Evolutionary conservation across 2,797 vertebrate genomes (phyloP).

Genomic region (Trachops cirrhosus): DNA sequence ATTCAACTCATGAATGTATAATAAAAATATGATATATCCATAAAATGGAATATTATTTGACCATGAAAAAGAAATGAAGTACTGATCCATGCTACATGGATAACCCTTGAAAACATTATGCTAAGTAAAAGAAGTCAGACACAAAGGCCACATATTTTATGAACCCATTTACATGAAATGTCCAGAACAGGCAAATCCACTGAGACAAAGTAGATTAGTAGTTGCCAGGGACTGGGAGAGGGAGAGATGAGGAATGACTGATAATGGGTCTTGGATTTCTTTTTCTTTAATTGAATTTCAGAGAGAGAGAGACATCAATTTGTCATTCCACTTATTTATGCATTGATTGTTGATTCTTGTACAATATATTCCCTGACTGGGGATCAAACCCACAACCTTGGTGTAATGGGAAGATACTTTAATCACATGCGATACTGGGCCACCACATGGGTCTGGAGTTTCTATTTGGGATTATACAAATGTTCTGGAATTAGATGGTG

Average conservation of each 20-base stretch:
- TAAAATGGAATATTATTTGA: background rate
- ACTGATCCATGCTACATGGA: background rate
- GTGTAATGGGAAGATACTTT: background rate
- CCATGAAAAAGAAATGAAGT: constrained; percentile 24
- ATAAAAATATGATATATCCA: background rate
- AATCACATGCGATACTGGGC: background rate
- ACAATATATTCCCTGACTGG: background rate
- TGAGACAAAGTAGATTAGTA: background rate
- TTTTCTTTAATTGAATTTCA: background rate
- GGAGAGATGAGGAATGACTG: background rate
- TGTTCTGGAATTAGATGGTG: background rate
- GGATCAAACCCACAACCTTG: background rate
- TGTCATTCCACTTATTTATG: background rate
- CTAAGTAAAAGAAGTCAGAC: constrained; percentile 15
- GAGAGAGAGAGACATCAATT: background rate
- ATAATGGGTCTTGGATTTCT: background rate
- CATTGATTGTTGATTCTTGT: background rate
- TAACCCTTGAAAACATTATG: constrained; percentile 8
- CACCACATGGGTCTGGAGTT: background rate
- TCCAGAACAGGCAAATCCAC: background rate
- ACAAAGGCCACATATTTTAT: background rate
- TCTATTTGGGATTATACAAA: constrained; percentile 25
- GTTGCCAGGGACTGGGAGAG: background rate
- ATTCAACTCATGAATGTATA: background rate
- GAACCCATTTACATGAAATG: constrained; percentile 12